phyloP scores from a whole-genome alignment of 1,140 invertebrate species.

The Thereuonema tuberculata region DNA sequence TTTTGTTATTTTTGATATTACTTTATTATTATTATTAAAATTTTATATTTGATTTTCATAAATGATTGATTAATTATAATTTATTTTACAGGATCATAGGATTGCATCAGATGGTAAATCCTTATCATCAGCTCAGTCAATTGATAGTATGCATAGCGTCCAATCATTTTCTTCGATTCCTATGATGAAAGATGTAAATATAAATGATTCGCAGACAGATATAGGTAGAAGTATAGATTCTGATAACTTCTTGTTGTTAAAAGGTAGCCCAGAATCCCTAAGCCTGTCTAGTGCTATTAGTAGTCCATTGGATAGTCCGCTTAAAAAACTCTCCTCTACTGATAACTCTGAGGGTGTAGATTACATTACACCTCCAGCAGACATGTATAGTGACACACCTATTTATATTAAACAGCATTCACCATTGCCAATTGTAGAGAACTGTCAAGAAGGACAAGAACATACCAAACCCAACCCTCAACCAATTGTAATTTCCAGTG shows the following conservation, averaged over 20 bases:
- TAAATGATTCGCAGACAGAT: neutral
- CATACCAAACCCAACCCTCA: neutral
- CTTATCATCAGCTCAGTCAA: neutral
- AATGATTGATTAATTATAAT: too few species aligned
- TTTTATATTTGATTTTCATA: too few species aligned
- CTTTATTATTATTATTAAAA: too few species aligned
- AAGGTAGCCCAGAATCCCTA: neutral
- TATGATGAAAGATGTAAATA: neutral
- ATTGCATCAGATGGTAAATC: conserved; percentile 19
- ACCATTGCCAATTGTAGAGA: neutral
- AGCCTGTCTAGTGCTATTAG: neutral
- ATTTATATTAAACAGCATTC: neutral
- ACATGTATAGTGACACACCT: neutral
- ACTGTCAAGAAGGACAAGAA: neutral
- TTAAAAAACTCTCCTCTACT: too few species aligned
- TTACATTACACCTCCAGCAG: neutral
- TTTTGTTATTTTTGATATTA: too few species aligned
- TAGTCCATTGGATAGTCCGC: neutral
- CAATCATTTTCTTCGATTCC: neutral
- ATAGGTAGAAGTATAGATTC: neutral
- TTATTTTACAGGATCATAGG: conserved; percentile 43
- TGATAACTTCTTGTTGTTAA: neutral
- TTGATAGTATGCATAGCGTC: neutral
- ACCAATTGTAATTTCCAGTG: neutral
- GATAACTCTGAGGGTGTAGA: too few species aligned